These are phyloP conservation scores for Hepsetus odoe DNA, from an alignment of 2,113 vertebrate species.

Conservation along the genomic window DNA sequence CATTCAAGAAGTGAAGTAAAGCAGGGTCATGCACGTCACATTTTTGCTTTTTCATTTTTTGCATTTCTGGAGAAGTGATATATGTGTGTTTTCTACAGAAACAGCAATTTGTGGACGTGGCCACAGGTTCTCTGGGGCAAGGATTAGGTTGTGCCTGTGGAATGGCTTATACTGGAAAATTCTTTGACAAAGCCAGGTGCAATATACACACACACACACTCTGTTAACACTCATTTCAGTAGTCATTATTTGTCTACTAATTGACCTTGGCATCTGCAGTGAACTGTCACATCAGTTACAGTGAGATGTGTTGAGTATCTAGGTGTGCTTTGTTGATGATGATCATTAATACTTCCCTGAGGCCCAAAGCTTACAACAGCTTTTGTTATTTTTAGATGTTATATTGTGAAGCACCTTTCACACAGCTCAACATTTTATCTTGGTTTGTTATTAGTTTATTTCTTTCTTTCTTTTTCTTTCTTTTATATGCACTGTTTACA, in stretches of 20 bases:
- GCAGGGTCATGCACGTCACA: too few relatives aligned
- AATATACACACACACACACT: neutral
- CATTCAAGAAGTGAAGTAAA: too few relatives aligned
- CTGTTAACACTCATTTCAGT: too few relatives aligned
- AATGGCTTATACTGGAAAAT: conserved; percentile 95
- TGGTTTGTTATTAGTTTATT: too few relatives aligned
- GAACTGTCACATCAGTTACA: neutral
- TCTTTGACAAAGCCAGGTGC: conserved; percentile 93
- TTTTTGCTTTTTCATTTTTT: neutral
- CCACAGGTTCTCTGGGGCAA: conserved; percentile 94
- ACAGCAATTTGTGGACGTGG: conserved; percentile 93
- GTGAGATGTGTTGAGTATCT: neutral
- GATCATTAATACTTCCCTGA: neutral
- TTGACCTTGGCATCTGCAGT: neutral
- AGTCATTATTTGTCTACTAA: neutral
- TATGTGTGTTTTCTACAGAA: conserved; percentile 74
- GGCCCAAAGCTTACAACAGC: neutral
- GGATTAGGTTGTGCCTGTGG: conserved; percentile 93
- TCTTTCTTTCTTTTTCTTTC: too few relatives aligned
- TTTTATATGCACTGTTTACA: too few relatives aligned
- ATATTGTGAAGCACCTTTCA: neutral
- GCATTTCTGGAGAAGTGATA: neutral
- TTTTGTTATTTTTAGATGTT: too few relatives aligned
- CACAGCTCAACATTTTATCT: neutral
- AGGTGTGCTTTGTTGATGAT: neutral